These are phyloP conservation scores for Lipotes vexillifer DNA, from an alignment of 2,113 vertebrate genomes.

Conservation along the genomic window DNA sequence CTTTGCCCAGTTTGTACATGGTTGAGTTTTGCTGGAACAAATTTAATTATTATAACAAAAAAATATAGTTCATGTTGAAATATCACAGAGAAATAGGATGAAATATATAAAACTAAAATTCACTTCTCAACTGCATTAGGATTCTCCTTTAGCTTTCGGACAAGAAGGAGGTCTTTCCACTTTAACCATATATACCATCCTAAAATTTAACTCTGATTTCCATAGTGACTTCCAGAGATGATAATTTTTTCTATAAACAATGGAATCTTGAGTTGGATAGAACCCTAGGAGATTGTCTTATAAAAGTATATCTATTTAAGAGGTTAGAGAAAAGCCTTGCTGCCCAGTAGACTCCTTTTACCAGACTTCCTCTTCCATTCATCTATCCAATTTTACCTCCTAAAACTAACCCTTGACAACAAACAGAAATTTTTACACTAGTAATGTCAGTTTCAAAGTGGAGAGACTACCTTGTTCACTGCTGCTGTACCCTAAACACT, in stretches of 20 bases:
- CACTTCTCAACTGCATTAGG: not conserved
- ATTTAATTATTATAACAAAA: slow-evolving; percentile 24
- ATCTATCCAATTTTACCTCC: not conserved
- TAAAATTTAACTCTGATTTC: not conserved
- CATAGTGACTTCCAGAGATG: not conserved
- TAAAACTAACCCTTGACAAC: not conserved
- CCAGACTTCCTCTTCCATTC: not conserved
- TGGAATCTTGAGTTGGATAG: not conserved
- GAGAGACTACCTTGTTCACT: not conserved
- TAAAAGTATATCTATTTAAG: not conserved
- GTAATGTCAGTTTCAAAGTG: not conserved
- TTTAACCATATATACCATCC: not conserved
- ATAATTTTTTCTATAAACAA: not conserved
- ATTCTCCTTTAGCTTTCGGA: not conserved
- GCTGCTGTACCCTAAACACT: not conserved
- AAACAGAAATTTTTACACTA: not conserved
- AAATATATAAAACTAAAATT: not conserved
- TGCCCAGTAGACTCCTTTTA: not conserved
- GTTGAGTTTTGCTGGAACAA: not conserved
- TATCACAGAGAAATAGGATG: not conserved
- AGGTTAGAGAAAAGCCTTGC: not conserved
- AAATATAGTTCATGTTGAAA: not conserved
- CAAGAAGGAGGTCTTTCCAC: not conserved
- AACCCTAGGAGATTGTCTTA: not conserved
- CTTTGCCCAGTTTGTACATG: not conserved